These are phyloP conservation scores for Gasteruption jaculator DNA, from an alignment of 2,888 invertebrate genomes.

Conservation along the genomic window DNA sequence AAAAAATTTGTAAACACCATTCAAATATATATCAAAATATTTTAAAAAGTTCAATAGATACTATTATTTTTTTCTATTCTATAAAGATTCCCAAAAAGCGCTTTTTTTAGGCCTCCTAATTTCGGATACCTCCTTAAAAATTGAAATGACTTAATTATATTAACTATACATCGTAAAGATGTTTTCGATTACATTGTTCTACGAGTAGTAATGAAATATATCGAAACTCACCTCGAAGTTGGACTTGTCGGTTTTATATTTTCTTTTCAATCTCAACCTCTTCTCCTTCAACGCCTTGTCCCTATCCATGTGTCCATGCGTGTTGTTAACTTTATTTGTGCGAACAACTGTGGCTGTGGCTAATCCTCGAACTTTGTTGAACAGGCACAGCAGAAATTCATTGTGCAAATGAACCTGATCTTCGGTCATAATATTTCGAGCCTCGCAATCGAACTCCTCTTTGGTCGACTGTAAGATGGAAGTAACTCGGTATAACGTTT, in stretches of 20 bases:
- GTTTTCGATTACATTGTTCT: too few species aligned
- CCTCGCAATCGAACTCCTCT: conserved; percentile 79
- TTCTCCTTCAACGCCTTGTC: conserved; percentile 46
- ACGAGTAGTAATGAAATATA: conserved; percentile 28
- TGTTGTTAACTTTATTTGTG: conserved; percentile 26
- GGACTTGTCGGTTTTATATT: conserved; percentile 49
- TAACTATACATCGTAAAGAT: neutral
- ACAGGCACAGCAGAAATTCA: conserved; percentile 73
- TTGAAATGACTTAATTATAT: neutral
- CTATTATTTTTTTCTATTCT: neutral
- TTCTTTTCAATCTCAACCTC: conserved; percentile 47
- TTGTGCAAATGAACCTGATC: conserved; percentile 82
- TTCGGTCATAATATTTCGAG: conserved; percentile 66
- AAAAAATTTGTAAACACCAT: too few species aligned
- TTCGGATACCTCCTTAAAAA: conserved; percentile 5
- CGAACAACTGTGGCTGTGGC: conserved; percentile 46
- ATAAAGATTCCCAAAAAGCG: too few species aligned
- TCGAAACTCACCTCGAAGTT: conserved; percentile 52
- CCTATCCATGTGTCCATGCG: conserved; percentile 48
- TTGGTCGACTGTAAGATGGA: conserved; percentile 64
- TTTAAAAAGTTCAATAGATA: too few species aligned
- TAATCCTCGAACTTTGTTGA: conserved; percentile 66
- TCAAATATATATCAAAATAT: too few species aligned
- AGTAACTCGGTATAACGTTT: conserved; percentile 2
- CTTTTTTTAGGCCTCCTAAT: neutral